phyloP scores from a whole-genome alignment of 1,140 invertebrate genomes.

The Hylyphantes graminicola region DNA sequence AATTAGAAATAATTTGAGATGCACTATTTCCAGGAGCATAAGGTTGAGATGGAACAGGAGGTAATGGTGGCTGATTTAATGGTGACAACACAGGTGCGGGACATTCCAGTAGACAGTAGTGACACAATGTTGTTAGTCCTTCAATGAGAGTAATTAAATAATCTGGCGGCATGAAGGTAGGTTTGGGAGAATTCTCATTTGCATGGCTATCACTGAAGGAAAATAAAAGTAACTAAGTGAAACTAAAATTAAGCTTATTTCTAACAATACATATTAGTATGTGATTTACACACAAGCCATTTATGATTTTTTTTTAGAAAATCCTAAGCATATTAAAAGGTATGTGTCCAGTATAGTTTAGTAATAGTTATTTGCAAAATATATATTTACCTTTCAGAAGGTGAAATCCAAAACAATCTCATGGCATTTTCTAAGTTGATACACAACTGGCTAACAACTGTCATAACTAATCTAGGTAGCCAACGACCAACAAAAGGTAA shows the following conservation, averaged over 20 bases:
- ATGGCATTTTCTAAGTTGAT: slow-evolving; percentile 78
- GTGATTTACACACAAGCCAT: too few species aligned
- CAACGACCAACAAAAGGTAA: slow-evolving; percentile 78
- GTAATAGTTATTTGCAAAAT: neutral
- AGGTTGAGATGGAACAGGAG: slow-evolving; percentile 58
- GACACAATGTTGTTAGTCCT: slow-evolving; percentile 83
- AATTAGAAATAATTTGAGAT: slow-evolving; percentile 75
- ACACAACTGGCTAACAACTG: slow-evolving; percentile 84
- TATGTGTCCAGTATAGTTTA: too few species aligned
- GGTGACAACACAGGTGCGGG: slow-evolving; percentile 69
- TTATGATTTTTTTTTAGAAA: too few species aligned
- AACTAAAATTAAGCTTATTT: too few species aligned
- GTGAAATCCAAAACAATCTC: slow-evolving; percentile 17
- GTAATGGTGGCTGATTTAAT: slow-evolving; percentile 54
- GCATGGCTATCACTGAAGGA: too few species aligned
- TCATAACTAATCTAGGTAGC: slow-evolving; percentile 80
- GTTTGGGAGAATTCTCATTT: slow-evolving; percentile 2
- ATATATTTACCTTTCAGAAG: slow-evolving; percentile 22
- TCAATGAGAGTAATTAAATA: slow-evolving; percentile 84
- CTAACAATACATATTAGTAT: too few species aligned
- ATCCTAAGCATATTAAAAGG: too few species aligned
- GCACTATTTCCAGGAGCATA: slow-evolving; percentile 61
- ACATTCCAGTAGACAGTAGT: slow-evolving; percentile 84
- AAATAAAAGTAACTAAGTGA: too few species aligned
- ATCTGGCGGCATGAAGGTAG: slow-evolving; percentile 74